These are phyloP conservation scores for Apostichopus leukothele DNA, from an alignment of 53 echinoderm and acorn worm species.

Conservation along the genomic window DNA sequence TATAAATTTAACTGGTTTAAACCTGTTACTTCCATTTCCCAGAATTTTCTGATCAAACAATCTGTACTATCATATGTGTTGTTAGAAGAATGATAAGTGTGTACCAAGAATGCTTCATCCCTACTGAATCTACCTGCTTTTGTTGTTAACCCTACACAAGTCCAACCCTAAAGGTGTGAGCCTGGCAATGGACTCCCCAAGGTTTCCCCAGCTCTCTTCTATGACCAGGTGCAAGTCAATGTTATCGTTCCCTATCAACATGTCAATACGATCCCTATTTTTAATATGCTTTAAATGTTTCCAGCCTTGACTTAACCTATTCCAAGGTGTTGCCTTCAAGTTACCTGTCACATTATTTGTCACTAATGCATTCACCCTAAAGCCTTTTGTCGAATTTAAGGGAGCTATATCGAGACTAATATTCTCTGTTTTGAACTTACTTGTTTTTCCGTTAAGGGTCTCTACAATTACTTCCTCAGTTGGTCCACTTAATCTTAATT, in stretches of 20 bases:
- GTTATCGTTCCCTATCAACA: slow-evolving; percentile 44
- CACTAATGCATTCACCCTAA: slow-evolving; percentile 20
- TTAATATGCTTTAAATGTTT: slow-evolving; percentile 25
- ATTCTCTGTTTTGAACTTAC: slow-evolving; percentile 41
- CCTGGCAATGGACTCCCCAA: slow-evolving; percentile 47
- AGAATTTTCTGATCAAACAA: slow-evolving; percentile 18
- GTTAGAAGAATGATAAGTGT: slow-evolving; percentile 23
- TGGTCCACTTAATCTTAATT: slow-evolving; percentile 10
- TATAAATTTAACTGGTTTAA: not conserved
- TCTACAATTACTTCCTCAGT: slow-evolving; percentile 33
- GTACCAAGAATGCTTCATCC: slow-evolving; percentile 19
- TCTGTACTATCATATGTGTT: not conserved
- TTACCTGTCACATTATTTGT: slow-evolving; percentile 16
- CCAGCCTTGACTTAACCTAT: not conserved
- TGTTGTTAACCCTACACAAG: slow-evolving; percentile 40
- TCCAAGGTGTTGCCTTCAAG: slow-evolving; percentile 2
- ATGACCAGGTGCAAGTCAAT: slow-evolving; percentile 28
- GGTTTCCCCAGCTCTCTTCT: slow-evolving; percentile 42
- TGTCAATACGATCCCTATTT: slow-evolving; percentile 34
- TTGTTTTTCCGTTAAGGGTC: slow-evolving; percentile 39
- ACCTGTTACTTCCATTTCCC: slow-evolving; percentile 31
- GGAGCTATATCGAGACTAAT: slow-evolving; percentile 24
- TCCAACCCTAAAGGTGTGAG: slow-evolving; percentile 42
- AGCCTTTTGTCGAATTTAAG: not conserved
- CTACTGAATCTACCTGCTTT: not conserved